Evolutionary conservation across 2,797 vertebrate species (phyloP).

Genomic region (Knipowitschia caucasica): DNA sequence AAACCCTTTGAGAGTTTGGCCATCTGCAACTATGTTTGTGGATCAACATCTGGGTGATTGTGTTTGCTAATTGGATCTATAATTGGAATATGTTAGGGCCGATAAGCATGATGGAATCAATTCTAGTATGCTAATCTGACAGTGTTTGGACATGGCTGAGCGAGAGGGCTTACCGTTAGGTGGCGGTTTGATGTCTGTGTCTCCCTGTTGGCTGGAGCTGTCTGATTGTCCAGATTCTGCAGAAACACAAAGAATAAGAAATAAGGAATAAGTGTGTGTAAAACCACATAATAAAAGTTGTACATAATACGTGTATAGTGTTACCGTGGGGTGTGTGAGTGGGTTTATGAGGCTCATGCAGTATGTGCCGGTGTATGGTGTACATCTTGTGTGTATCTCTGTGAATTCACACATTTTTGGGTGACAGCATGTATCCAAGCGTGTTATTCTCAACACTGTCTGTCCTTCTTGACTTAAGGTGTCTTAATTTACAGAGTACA

Average conservation of each 20-base stretch:
- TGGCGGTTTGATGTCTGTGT: constrained; percentile 93
- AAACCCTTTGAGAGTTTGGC: constrained; percentile 31
- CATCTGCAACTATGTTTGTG: constrained; percentile 54
- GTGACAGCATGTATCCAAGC: constrained; percentile 47
- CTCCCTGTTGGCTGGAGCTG: constrained; percentile 92
- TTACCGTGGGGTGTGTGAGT: constrained; percentile 47
- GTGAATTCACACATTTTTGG: constrained; percentile 52
- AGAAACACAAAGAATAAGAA: constrained; percentile 29
- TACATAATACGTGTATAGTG: constrained; percentile 24
- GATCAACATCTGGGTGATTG: constrained; percentile 44
- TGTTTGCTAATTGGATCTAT: constrained; percentile 54
- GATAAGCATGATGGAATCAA: constrained; percentile 49
- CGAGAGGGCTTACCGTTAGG: constrained; percentile 80
- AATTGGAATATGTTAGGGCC: constrained; percentile 50
- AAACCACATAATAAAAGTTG: constrained; percentile 35
- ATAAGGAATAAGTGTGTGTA: constrained; percentile 19
- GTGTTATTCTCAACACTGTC: constrained; percentile 42
- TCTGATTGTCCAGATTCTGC: constrained; percentile 91
- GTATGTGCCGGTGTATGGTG: constrained; percentile 47
- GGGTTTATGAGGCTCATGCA: constrained; percentile 36
- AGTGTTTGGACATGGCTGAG: constrained; percentile 34
- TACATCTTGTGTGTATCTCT: constrained; percentile 41
- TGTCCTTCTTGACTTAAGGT: constrained; percentile 62
- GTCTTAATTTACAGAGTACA: constrained; percentile 63
- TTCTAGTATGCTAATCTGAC: constrained; percentile 43